Base-by-base conservation (phyloP, 2,888 invertebrate genomes). In the Mechanitis mazaeus region DNA sequence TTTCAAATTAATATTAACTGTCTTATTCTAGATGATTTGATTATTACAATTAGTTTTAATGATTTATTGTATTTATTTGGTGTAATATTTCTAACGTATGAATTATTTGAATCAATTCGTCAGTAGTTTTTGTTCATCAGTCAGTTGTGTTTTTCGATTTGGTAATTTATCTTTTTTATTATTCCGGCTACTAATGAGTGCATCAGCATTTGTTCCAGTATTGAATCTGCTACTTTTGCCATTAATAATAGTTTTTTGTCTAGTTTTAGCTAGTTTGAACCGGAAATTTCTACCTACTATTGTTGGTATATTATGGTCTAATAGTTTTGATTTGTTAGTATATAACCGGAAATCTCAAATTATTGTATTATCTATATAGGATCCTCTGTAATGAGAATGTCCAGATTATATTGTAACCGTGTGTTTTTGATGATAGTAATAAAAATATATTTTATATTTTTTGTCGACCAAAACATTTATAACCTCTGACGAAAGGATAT, bases 21-120 rank as follows among this genome's bases (percentile, higher is more conserved):
- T 20, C 20, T 20, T 20, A 20, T 20, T 20, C 20, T 20, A 20
- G 20, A 20, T 20, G 20, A 20, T 20, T 20, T 20, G 20, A 20
- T 20, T 20, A 20, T 20, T 20, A 20, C 20, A 20, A 20, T 20
- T 20, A 20, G 20, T 20, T 20, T 20, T 20, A 20, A 20, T 20
- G 20, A 20, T 20, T 20, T 20, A 20, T 20, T 20, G 20, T 38
- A 38, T 38, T 9, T 9, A 9, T 42, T 42, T 3, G 9, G 7
- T 42, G 7, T 42, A 42, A 42, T 42, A 9, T 42, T 42, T 9
- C 72, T 72, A 62, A 72, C 76, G 77, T 75, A 73, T 75, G 75
- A 81, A 80, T 81, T 80, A 79, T 74, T 74, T 71, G 70, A 77
- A 79, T 81, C 78, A 83, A 84, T 87, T 86, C 83, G 78, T 87